Evolutionary conservation across 2,113 vertebrate species (phyloP), one percentile per base, ranked within the genome.

Genomic region (Siniperca chuatsi): DNA sequence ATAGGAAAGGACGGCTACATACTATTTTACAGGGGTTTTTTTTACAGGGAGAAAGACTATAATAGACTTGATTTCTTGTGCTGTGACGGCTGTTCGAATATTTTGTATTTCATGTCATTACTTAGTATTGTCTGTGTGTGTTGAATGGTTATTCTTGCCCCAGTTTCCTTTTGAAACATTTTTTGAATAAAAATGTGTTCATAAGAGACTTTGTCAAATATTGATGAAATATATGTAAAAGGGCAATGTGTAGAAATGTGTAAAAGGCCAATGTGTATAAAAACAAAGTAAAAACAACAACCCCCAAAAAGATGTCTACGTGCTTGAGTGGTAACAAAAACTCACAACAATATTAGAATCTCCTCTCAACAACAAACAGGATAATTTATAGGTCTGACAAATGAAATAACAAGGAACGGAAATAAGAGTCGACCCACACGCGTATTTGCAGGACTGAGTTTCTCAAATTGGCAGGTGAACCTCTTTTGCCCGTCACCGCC

Each of bases 41-140:
- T 42, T 42, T 29, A 23, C 12, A 8, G 8, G 33, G 25, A 69
- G 33, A 40, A 58, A 70, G 23, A 78, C 29, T 46, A 50, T 42
- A 83, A 58, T 50, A 57, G 23, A 48, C 25, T 37, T 57, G 58
- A 72, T 50, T 40, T 60, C 25, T 46, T 72, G 54, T 74, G 61
- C 52, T 78, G 40, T 40, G 40, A 21, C 12, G 25, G 60, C 60
- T 50, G 10, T n/a, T 79, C 4, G 6, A 40, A 79, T 75, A 44
- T 54, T 50, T 73, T 23, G 16, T 72, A n/a, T 84, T 50, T 60
- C 40, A 54, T 35, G 62, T 54, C 76, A 44, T 25, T 61, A 62
- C 20, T 44, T 69, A 4, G 7, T 21, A 37, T 35, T 75, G 42
- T 67, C 75, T 37, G 55, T 64, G 29, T 20, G 37, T 48, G 76